Evolutionary conservation across 2,888 invertebrate species (phyloP).

Genomic region (Chouioia cunea): DNA sequence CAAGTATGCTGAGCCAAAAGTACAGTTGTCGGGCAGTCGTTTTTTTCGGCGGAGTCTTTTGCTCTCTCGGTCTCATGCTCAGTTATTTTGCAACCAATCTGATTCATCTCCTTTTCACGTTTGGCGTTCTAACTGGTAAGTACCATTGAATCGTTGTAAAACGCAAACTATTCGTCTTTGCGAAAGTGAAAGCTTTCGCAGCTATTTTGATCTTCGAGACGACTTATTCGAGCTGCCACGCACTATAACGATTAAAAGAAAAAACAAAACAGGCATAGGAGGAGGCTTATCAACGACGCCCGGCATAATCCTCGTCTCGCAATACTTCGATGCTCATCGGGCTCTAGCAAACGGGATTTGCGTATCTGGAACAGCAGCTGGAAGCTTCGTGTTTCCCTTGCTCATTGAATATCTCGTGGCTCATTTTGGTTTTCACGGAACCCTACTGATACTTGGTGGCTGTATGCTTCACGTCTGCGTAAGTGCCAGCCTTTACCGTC

Average conservation of each 20-base stretch:
- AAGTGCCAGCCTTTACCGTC: conserved; percentile 78
- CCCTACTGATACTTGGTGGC: conserved; percentile 78
- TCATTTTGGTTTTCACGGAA: conserved; percentile 80
- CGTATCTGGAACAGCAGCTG: conserved; percentile 84
- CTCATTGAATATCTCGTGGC: conserved; percentile 79
- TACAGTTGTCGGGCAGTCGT: conserved; percentile 77
- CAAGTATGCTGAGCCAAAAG: conserved; percentile 79
- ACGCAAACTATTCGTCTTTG: too few relatives aligned
- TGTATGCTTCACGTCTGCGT: conserved; percentile 84
- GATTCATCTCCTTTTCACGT: conserved; percentile 78
- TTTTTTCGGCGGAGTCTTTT: conserved; percentile 80
- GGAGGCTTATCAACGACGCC: conserved; percentile 85
- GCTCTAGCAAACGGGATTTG: conserved; percentile 85
- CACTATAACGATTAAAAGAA: too few relatives aligned
- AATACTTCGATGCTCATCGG: conserved; percentile 83
- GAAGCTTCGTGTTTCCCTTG: conserved; percentile 83
- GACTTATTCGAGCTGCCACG: too few relatives aligned
- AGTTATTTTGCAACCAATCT: conserved; percentile 80
- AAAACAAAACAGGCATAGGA: conserved; percentile 75
- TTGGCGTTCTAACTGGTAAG: conserved; percentile 80
- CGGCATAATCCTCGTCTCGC: conserved; percentile 84
- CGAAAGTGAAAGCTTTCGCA: too few relatives aligned
- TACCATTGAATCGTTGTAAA: neutral
- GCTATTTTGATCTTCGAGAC: too few relatives aligned
- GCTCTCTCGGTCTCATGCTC: conserved; percentile 77